Conservation (phyloP, 2,888 invertebrate genomes). For the Hanleya hanleyi region DNA sequence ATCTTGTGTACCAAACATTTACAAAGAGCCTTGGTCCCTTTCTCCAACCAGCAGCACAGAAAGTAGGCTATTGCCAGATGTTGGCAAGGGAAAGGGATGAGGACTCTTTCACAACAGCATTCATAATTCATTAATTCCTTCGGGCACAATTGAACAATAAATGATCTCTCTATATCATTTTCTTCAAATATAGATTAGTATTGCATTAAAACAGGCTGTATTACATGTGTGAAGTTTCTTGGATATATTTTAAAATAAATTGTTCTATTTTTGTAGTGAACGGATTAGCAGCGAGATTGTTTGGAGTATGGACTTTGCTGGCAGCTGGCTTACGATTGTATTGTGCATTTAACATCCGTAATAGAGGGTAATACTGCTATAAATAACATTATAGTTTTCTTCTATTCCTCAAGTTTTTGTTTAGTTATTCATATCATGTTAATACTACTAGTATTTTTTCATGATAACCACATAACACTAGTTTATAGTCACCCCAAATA, state of each 20-base stretch:
- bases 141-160: no score
- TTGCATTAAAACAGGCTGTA: not conserved
- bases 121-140: no score
- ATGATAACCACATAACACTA: no score
- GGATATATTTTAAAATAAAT: not conserved
- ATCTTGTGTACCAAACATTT: no score
- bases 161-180: not conserved
- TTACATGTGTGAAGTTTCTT: not conserved
- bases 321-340: conserved; percentile 48
- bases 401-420: not conserved
- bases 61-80: not conserved
- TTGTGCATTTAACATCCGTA: conserved; percentile 59
- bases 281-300: conserved; percentile 51
- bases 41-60: not conserved
- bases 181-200: not conserved
- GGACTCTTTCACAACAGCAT: no score
- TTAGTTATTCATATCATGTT: no score
- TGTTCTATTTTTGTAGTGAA: conserved; percentile 45
- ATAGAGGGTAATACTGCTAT: conserved; percentile 42
- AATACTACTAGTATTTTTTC: no score
- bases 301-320: conserved; percentile 60
- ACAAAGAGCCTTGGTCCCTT: no score
- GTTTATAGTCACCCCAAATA: no score
- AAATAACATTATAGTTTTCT: not conserved
- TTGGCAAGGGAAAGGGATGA: not conserved